Conservation (phyloP, 2,888 invertebrate genomes). For the Seira musarum region DNA sequence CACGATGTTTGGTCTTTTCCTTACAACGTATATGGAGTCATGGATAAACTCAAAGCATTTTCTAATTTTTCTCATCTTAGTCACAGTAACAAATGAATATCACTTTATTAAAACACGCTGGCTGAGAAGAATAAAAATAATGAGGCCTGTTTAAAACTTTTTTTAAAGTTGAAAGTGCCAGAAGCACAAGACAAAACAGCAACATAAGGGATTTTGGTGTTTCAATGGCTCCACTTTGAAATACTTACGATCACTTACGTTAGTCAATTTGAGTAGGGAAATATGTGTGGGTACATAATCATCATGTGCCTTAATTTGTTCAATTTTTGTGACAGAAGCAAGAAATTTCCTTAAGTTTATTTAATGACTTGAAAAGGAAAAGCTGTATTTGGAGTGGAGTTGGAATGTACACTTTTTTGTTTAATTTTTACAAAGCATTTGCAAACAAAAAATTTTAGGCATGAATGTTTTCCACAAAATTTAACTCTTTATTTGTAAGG, state of each 20-base stretch:
- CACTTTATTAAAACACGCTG: background rate
- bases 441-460: background rate
- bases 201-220: too few species aligned
- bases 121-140: background rate
- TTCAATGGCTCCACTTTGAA: too few species aligned
- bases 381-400: background rate
- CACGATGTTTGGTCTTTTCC: background rate
- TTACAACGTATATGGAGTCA: background rate
- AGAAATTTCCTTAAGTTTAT: background rate
- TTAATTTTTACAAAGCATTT: conserved; percentile 2
- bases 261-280: too few species aligned
- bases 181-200: too few species aligned
- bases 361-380: conserved; percentile 10
- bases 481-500: background rate
- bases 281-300: too few species aligned
- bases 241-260: background rate
- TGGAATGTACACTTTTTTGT: background rate
- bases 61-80: background rate
- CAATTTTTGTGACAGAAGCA: background rate
- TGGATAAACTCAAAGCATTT: conserved; percentile 11
- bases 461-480: conserved; percentile 12
- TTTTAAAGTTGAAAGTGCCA: background rate
- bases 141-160: background rate
- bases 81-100: background rate
- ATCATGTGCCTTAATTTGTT: background rate